phyloP scores from a whole-genome alignment of 2,113 vertebrate genomes.

The Saimiri boliviensis region DNA sequence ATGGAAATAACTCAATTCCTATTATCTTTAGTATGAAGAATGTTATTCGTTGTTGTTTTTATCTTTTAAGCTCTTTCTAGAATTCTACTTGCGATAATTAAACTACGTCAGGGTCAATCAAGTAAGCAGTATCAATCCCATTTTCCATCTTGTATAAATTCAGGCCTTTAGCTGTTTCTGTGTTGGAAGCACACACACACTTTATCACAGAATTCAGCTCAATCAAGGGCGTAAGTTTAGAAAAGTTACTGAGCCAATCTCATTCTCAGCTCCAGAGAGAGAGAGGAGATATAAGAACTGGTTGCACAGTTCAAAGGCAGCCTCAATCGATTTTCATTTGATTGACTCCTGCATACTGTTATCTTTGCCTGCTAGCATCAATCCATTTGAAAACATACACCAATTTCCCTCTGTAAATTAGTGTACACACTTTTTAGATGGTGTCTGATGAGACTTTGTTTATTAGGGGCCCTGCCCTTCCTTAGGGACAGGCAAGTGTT shows the following conservation, averaged over 20 bases:
- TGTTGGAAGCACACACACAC: not conserved
- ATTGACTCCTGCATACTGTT: too few relatives aligned
- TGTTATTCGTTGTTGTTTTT: not conserved
- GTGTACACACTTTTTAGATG: not conserved
- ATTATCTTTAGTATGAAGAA: not conserved
- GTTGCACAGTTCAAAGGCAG: not conserved
- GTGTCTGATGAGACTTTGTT: not conserved
- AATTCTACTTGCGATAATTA: not conserved
- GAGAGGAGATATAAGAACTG: not conserved
- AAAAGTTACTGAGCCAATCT: not conserved
- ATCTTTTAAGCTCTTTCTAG: not conserved
- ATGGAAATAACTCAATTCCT: not conserved
- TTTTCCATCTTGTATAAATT: not conserved
- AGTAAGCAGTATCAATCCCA: not conserved
- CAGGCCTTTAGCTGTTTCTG: too few relatives aligned
- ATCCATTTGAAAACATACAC: not conserved
- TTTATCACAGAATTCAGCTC: not conserved
- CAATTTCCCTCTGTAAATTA: not conserved
- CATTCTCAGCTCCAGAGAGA: not conserved
- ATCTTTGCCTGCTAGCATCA: not conserved
- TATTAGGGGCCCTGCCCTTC: fast-evolving
- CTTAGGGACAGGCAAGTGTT: not conserved
- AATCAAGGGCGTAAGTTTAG: not conserved
- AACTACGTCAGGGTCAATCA: not conserved
- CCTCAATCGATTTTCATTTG: not conserved